Percentiles rank a stretch among this genome's conserved stretches.
phyloP scores from a whole-genome alignment of 2,113 vertebrate genomes.

The Mionectes macconnelli region DNA sequence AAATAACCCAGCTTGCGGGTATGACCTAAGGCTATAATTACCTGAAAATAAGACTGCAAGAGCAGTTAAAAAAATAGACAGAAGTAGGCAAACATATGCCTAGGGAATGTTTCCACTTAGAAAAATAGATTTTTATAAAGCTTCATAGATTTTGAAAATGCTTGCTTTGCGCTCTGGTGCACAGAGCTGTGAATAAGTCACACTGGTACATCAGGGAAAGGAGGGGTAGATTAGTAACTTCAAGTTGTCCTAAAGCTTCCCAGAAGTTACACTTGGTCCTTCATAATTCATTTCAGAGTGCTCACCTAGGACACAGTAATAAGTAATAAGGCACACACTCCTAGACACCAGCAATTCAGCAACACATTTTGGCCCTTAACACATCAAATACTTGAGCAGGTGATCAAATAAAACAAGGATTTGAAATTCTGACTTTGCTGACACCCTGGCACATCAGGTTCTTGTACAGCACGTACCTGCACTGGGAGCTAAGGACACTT shows the following conservation, averaged over 20 bases:
- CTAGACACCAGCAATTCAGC: background rate
- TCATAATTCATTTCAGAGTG: background rate
- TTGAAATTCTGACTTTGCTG: background rate
- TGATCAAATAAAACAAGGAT: background rate
- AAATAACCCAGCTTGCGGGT: constrained; percentile 63
- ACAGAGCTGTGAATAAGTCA: background rate
- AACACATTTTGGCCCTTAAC: background rate
- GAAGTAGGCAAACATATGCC: constrained; percentile 47
- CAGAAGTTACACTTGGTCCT: background rate
- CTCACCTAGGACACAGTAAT: background rate
- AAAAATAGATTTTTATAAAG: constrained; percentile 62
- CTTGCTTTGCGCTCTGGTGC: background rate
- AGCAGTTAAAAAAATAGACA: constrained; percentile 47
- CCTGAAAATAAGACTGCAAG: constrained; percentile 57
- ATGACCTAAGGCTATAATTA: constrained; percentile 65
- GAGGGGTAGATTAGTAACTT: background rate
- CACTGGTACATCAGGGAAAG: background rate
- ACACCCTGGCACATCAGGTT: background rate
- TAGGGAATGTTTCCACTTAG: constrained; percentile 31
- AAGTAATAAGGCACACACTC: background rate
- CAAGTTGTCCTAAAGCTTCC: background rate
- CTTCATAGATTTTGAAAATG: background rate
- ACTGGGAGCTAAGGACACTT: background rate
- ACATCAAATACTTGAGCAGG: background rate
- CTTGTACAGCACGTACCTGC: background rate